Percentiles rank a stretch among this genome's conserved stretches.
Conservation (phyloP, 2,797 vertebrate genomes). For the Alfaro cultratus region DNA sequence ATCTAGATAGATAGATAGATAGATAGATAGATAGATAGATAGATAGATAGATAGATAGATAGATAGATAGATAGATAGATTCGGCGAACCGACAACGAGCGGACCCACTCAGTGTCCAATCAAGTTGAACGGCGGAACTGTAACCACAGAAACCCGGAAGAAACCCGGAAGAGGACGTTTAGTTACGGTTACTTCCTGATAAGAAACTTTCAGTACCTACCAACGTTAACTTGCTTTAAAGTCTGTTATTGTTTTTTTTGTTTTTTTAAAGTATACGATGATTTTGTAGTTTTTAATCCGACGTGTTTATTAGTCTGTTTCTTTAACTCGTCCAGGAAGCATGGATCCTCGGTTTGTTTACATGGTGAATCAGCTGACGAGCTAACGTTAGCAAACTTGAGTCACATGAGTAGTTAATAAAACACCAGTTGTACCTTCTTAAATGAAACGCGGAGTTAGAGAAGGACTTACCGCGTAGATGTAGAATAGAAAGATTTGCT, state of each 20-base stretch:
- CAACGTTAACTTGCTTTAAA: background rate
- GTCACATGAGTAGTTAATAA: slow-evolving; percentile 54
- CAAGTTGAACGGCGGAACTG: slow-evolving; percentile 20
- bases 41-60: too few species aligned
- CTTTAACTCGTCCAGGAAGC: too few species aligned
- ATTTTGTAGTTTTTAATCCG: background rate
- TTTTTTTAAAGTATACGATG: background rate
- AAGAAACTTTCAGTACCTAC: slow-evolving; percentile 57
- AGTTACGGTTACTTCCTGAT: slow-evolving; percentile 30
- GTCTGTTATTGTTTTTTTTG: rapidly evolving
- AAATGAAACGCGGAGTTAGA: background rate
- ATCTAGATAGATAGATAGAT: too few species aligned
- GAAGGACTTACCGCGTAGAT: background rate
- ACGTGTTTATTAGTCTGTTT: background rate
- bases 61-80: too few species aligned
- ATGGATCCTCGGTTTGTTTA: slow-evolving; percentile 68
- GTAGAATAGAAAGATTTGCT: background rate
- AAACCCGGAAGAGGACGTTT: slow-evolving; percentile 45
- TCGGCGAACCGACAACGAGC: too few species aligned
- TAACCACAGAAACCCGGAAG: slow-evolving; percentile 33
- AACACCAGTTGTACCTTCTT: background rate
- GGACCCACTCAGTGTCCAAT: slow-evolving; percentile 42
- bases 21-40: too few species aligned
- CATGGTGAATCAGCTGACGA: slow-evolving; percentile 63
- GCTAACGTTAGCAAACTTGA: slow-evolving; percentile 56